Base-by-base conservation (phyloP, 1,140 invertebrate genomes). In the Nebria ingens region DNA sequence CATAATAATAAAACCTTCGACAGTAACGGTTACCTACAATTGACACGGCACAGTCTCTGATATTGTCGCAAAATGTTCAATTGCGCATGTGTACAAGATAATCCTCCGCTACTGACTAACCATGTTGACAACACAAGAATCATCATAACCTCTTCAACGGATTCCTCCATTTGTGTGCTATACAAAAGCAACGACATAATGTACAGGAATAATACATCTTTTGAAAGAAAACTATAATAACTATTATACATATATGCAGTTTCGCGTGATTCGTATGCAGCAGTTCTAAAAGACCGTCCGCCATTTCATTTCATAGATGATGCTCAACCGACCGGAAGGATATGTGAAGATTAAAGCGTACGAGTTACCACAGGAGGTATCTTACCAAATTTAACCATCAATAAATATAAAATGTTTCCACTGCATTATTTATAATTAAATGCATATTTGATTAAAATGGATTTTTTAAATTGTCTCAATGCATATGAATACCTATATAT, bases 281-380 rank as follows among this genome's bases (percentile, higher is more conserved):
- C 6, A 17, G 15, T 11, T 11, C 4, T 4, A 9, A 6, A 17
- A 4, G 9, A 17, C 40, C 40, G 15, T 45, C 40, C 15, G 6
- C 40, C 40, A 4, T 45, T 17, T 17, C 6, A 4, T 45, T 45
- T 45, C 40, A 45, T 45, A 12, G 40, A 45, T 45, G 17, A 9
- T 45, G 40, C 17, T 45, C 40, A 45, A 45, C 40, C 40, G 15
- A 17, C 6, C 40, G 15, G 40, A 45, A 45, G 40, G 40, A 45
- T 12, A 45, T 45, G 40, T 17, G 17, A 45, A 45, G 40, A 45
- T 45, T 9, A 45, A 45, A 45, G 40, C 17, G 17, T n/a, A n/a
- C n/a, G n/a, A n/a, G n/a, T n/a, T n/a, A n/a, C n/a, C n/a, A n/a
- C n/a, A n/a, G n/a, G n/a, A n/a, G n/a, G n/a, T n/a, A n/a, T n/a